Percentiles rank a stretch among this genome's conserved stretches.
These are phyloP conservation scores for Nineta flava DNA, from an alignment of 2,888 invertebrate species.

Conservation along the genomic window DNA sequence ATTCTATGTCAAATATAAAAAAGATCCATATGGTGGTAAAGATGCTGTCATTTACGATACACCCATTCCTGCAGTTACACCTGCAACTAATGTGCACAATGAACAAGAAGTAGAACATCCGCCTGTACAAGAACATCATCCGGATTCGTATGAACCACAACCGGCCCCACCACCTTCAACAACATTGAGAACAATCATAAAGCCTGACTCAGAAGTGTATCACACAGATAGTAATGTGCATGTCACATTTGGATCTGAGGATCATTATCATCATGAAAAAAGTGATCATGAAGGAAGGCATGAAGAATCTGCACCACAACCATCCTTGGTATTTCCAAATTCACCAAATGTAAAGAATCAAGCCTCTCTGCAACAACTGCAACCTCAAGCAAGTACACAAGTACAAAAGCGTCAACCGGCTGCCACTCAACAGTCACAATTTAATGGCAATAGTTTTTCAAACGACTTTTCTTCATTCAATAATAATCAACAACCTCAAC, in stretches of 20 bases:
- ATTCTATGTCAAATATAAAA: constrained; percentile 81
- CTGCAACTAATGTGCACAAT: constrained; percentile 43
- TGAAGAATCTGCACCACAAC: constrained; percentile 49
- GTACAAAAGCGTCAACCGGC: constrained; percentile 11
- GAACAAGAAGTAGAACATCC: constrained; percentile 38
- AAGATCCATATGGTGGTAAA: constrained; percentile 56
- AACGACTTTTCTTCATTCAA: constrained; percentile 13
- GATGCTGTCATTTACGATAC: constrained; percentile 63
- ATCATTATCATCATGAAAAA: constrained; percentile 29
- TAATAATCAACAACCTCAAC: constrained; percentile 18
- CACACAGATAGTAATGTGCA: constrained; percentile 68
- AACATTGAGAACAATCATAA: constrained; percentile 67
- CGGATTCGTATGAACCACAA: constrained; percentile 27
- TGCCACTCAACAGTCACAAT: constrained; percentile 9
- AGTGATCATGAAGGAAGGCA: constrained; percentile 31
- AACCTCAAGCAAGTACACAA: constrained; percentile 10
- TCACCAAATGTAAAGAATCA: constrained; percentile 8
- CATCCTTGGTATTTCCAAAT: constrained; percentile 36
- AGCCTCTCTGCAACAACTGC: constrained; percentile 14
- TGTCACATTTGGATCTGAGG: constrained; percentile 63
- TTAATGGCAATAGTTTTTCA: constrained; percentile 21
- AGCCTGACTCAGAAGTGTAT: constrained; percentile 71
- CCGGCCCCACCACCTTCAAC: constrained; percentile 48
- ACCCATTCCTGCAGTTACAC: constrained; percentile 63
- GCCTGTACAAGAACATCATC: constrained; percentile 34